A percentile compares a stretch with the other conserved stretches of the same genome.
These are phyloP conservation scores for Hydroisotoma schaefferi DNA, from an alignment of 2,888 invertebrate genomes.

Conservation along the genomic window DNA sequence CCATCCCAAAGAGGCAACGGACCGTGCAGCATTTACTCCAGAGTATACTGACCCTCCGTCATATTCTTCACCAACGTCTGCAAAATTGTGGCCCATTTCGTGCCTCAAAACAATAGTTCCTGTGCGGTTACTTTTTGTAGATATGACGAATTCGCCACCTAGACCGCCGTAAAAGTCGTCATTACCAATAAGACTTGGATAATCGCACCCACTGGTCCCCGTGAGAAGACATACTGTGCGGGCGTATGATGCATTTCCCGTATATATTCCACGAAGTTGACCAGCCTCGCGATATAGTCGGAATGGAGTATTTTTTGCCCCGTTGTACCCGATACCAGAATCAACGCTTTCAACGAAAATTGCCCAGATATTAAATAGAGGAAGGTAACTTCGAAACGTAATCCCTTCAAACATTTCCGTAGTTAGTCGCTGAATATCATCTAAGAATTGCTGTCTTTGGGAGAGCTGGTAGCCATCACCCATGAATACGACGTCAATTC, in stretches of 20 bases:
- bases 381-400: conserved; percentile 38
- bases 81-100: conserved; percentile 37
- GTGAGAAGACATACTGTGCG: conserved; percentile 28
- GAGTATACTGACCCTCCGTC: conserved; percentile 33
- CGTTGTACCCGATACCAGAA: conserved; percentile 43
- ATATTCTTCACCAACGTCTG: conserved; percentile 40
- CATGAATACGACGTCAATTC: conserved; percentile 45
- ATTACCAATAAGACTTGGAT: conserved; percentile 41
- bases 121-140: conserved; percentile 20
- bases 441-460: conserved; percentile 20
- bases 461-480: conserved; percentile 36
- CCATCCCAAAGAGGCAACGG: conserved; percentile 30
- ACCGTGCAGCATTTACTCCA: conserved; percentile 37
- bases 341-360: conserved; percentile 33
- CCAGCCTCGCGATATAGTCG: conserved; percentile 30
- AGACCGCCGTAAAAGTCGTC: conserved; percentile 47
- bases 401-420: conserved; percentile 42
- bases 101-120: conserved; percentile 28
- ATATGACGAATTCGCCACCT: conserved; percentile 41
- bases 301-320: conserved; percentile 36
- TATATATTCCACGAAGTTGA: conserved; percentile 30
- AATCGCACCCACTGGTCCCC: conserved; percentile 40
- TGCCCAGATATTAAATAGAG: conserved; percentile 46
- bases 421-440: conserved; percentile 34
- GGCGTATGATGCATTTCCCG: conserved; percentile 37